Conservation (phyloP, 2,113 vertebrate genomes). For the Toxostoma redivivum region DNA sequence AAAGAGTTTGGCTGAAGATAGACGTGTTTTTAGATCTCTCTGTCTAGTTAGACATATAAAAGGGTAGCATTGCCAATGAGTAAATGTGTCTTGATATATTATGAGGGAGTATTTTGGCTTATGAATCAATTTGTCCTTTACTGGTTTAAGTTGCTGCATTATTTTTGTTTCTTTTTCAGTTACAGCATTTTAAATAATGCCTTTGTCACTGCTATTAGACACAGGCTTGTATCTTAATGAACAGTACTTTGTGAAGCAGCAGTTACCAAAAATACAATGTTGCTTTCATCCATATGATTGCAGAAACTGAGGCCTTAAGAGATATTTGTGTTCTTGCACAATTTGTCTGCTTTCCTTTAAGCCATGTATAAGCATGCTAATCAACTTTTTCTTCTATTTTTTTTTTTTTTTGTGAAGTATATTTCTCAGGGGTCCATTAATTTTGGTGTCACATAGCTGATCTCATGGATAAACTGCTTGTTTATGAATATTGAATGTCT, state of each 20-base stretch:
- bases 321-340: neutral
- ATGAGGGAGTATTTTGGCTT: neutral
- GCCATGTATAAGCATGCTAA: neutral
- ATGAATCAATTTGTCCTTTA: neutral
- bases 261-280: neutral
- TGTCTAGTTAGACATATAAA: neutral
- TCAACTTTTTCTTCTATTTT: neutral
- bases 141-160: neutral
- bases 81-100: neutral
- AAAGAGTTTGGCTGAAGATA: neutral
- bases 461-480: constrained; percentile 46
- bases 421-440: constrained; percentile 27
- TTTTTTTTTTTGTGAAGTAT: neutral
- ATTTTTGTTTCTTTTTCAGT: neutral
- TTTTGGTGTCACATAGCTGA: constrained; percentile 40
- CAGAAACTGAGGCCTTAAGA: neutral
- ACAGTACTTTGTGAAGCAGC: neutral
- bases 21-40: neutral
- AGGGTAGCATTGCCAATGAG: neutral
- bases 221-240: neutral
- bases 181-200: neutral
- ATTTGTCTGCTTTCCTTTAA: constrained; percentile 21
- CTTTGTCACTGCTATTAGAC: neutral
- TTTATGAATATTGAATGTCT: constrained; percentile 51
- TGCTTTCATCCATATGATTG: neutral